Evolutionary conservation across 1,140 invertebrate genomes (phyloP).

Genomic region (Drosophila pectinifera): DNA sequence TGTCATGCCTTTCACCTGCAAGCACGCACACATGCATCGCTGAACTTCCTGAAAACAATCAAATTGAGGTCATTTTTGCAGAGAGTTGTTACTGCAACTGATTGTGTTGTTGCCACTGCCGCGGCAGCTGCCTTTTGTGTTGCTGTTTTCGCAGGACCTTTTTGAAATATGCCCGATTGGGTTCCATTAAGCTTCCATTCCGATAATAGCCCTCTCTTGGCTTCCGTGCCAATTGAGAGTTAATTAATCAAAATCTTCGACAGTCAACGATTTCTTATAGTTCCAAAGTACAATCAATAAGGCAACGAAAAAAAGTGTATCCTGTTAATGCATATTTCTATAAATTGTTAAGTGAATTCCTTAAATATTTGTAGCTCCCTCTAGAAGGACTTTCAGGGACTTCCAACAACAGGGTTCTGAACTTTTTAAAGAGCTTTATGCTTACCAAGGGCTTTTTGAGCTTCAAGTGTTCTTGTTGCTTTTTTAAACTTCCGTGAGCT

Average conservation of each 20-base stretch:
- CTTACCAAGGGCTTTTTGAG: neutral
- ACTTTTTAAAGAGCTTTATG: neutral
- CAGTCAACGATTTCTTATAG: neutral
- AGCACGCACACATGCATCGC: slow-evolving; percentile 28
- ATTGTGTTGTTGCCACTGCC: slow-evolving; percentile 21
- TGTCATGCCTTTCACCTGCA: slow-evolving; percentile 49
- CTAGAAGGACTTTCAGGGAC: neutral
- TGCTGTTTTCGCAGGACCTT: slow-evolving; percentile 9
- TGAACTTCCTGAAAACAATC: slow-evolving; percentile 59
- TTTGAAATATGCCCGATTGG: slow-evolving; percentile 45
- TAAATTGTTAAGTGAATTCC: too few species aligned
- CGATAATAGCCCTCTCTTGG: slow-evolving; percentile 22
- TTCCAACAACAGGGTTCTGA: neutral
- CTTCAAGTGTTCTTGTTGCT: neutral
- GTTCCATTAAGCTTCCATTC: slow-evolving; percentile 36
- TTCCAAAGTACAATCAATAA: neutral
- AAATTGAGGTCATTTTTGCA: slow-evolving; percentile 64
- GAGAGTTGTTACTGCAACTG: slow-evolving; percentile 38
- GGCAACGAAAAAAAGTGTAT: too few species aligned
- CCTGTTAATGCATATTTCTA: too few species aligned
- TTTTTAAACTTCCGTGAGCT: neutral
- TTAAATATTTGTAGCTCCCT: neutral
- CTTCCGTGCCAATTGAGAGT: slow-evolving; percentile 11
- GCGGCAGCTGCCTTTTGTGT: slow-evolving; percentile 5
- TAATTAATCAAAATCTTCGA: slow-evolving; percentile 13